Evolutionary conservation across 2,888 invertebrate genomes (phyloP).

Genomic region (Isotomurus palustris): DNA sequence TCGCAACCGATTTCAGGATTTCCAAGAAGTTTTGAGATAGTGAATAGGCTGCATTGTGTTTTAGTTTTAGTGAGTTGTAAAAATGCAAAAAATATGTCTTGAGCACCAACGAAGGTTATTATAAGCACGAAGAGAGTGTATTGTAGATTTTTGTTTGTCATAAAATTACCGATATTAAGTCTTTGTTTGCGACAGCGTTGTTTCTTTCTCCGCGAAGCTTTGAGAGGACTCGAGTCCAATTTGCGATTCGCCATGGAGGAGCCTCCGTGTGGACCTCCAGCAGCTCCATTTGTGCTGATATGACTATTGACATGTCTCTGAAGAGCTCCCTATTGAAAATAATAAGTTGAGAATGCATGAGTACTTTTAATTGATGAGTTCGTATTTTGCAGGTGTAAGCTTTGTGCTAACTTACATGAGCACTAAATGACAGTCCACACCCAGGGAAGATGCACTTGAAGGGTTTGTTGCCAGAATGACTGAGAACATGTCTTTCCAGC

Average conservation of each 20-base stretch:
- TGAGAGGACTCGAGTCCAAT: constrained; percentile 66
- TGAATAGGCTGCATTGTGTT: no score
- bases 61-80: no score
- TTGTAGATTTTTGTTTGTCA: constrained; percentile 50
- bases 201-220: constrained; percentile 77
- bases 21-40: no score
- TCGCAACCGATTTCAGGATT: no score
- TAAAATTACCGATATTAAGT: constrained; percentile 38
- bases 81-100: no score
- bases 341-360: constrained; percentile 1
- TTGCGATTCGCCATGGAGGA: constrained; percentile 61
- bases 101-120: no score
- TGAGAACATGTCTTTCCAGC: constrained; percentile 86
- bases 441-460: constrained; percentile 93
- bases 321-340: constrained; percentile 61
- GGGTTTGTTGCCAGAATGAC: constrained; percentile 88
- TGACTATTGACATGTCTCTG: constrained; percentile 92
- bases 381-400: background rate
- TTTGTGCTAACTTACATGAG: constrained; percentile 48
- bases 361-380: background rate
- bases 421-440: constrained; percentile 62
- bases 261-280: constrained; percentile 49
- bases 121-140: no score
- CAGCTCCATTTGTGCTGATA: constrained; percentile 59
- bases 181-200: constrained; percentile 63